These are phyloP conservation scores for Dendrolimus kikuchii DNA, from an alignment of 1,140 invertebrate genomes.

Conservation along the genomic window DNA sequence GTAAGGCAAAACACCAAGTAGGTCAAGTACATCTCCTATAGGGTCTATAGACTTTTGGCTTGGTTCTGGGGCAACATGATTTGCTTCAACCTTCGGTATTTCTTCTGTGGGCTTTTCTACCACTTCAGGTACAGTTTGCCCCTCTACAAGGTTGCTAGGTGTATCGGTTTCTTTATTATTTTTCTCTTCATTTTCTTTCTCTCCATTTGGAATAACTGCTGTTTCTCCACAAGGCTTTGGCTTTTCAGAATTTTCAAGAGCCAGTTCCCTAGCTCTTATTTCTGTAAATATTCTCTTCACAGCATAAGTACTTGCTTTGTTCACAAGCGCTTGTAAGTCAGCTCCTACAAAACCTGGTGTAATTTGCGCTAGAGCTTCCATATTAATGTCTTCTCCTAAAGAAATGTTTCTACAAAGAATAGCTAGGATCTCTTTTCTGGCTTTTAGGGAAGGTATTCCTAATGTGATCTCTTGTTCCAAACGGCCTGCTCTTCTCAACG, in stretches of 20 bases:
- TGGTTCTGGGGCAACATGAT: slow-evolving; percentile 16
- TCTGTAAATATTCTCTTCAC: slow-evolving; percentile 76
- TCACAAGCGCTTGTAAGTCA: slow-evolving; percentile 89
- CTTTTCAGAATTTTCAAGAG: slow-evolving; percentile 17
- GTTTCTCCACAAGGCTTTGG: slow-evolving; percentile 19
- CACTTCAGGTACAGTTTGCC: slow-evolving; percentile 14
- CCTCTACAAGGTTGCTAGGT: slow-evolving; percentile 17
- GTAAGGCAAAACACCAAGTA: slow-evolving; percentile 68
- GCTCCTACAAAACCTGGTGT: slow-evolving; percentile 98
- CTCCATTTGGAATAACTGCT: slow-evolving; percentile 40
- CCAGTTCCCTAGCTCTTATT: slow-evolving; percentile 27
- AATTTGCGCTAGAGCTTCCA: slow-evolving; percentile 81
- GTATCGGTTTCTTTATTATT: slow-evolving; percentile 13
- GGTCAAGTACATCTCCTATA: slow-evolving; percentile 43
- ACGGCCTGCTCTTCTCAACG: slow-evolving; percentile 90
- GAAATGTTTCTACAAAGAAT: slow-evolving; percentile 81
- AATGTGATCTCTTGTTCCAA: slow-evolving; percentile 95
- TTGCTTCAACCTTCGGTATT: slow-evolving; percentile 15
- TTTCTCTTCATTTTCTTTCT: slow-evolving; percentile 37
- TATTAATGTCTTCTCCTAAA: slow-evolving; percentile 80
- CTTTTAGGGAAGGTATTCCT: slow-evolving; percentile 91
- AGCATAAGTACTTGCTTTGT: slow-evolving; percentile 90
- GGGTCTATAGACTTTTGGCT: slow-evolving; percentile 28
- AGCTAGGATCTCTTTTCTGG: slow-evolving; percentile 83
- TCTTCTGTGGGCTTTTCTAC: slow-evolving; percentile 21